Conservation (phyloP, 37 sponge, comb jelly and placozoan genomes). For the Spongilla lacustris region DNA sequence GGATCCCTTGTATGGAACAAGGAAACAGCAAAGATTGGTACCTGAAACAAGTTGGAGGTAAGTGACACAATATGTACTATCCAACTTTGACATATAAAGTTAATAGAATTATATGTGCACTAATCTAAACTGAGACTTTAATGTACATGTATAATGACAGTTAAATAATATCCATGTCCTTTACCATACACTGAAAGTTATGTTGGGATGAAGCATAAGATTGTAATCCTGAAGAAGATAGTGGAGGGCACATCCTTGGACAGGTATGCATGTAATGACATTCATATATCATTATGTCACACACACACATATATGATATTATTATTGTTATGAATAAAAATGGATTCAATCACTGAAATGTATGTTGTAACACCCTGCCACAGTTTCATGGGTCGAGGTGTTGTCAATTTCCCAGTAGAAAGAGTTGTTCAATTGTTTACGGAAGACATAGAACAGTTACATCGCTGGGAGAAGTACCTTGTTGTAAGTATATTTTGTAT, state of each 20-base stretch:
- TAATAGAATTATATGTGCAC: not conserved
- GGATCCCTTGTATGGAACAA: conserved; percentile 53
- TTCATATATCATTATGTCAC: too few species aligned
- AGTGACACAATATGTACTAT: not conserved
- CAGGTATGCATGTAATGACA: too few species aligned
- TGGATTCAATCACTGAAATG: too few species aligned
- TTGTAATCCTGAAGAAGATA: not conserved
- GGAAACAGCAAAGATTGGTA: not conserved
- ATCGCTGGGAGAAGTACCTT: conserved; percentile 31
- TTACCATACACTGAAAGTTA: too few species aligned
- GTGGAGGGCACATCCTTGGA: not conserved
- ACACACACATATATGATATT: too few species aligned
- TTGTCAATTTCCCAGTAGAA: conserved; percentile 38
- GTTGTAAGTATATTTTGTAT: conserved; percentile 15
- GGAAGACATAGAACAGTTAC: not conserved
- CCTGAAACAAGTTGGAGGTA: conserved; percentile 67
- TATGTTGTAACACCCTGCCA: too few species aligned
- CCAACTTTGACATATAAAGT: not conserved
- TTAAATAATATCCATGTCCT: too few species aligned
- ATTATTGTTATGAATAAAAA: too few species aligned
- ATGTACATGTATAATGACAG: too few species aligned
- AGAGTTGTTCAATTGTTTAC: conserved; percentile 20
- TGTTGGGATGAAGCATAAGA: not conserved
- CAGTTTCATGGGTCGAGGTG: conserved; percentile 62
- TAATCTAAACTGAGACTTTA: too few species aligned